Conservation (phyloP, 2,888 invertebrate genomes). For the Octodonta nipae region DNA sequence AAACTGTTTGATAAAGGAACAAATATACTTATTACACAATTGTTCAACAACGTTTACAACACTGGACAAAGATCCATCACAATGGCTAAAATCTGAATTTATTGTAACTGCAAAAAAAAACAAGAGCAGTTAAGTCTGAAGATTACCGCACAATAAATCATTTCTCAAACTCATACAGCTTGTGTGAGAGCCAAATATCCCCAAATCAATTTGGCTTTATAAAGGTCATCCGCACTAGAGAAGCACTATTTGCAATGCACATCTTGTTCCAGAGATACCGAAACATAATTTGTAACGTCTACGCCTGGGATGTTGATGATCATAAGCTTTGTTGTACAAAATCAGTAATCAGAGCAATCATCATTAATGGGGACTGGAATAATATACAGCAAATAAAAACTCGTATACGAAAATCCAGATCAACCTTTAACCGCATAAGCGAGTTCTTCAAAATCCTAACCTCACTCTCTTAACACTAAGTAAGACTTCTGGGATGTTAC, state of each 20-base stretch:
- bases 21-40: background rate
- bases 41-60: background rate
- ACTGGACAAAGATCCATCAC: background rate
- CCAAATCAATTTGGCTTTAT: constrained; percentile 1
- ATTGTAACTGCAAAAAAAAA: background rate
- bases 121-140: no score
- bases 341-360: no score
- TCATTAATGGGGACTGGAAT: no score
- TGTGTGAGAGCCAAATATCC: constrained; percentile 1
- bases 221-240: background rate
- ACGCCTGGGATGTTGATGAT: no score
- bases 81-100: constrained; percentile 1
- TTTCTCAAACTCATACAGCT: background rate
- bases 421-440: no score
- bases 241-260: background rate
- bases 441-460: no score
- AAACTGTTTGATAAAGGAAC: background rate
- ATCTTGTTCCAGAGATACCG: constrained; percentile 1
- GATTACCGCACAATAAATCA: no score
- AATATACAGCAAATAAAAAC: no score
- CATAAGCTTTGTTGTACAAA: no score
- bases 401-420: no score
- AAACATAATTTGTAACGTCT: constrained; percentile 1
- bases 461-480: no score
- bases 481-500: no score